These are phyloP conservation scores for Mohoua ochrocephala DNA, from an alignment of 2,113 vertebrate genomes.

Conservation along the genomic window DNA sequence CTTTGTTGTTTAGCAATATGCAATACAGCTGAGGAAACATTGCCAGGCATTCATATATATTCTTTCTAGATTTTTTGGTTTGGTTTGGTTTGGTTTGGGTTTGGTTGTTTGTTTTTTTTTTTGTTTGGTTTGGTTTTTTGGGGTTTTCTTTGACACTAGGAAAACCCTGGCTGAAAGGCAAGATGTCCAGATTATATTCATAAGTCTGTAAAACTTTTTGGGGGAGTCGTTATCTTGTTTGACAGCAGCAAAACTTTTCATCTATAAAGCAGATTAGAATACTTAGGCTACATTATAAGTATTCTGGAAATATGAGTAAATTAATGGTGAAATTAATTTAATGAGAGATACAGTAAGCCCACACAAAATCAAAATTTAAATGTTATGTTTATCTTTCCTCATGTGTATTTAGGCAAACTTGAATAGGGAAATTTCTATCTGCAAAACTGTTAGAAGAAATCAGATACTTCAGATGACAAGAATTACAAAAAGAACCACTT, in stretches of 20 bases:
- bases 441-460: background rate
- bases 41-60: background rate
- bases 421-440: background rate
- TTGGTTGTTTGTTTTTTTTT: too few relatives aligned
- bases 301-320: slow-evolving; percentile 8
- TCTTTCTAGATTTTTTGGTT: background rate
- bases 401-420: background rate
- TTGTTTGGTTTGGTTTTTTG: background rate
- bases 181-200: background rate
- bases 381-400: background rate
- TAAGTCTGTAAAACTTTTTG: background rate
- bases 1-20: background rate
- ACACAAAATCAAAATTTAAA: background rate
- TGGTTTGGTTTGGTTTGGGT: too few relatives aligned
- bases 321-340: background rate
- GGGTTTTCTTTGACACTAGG: background rate
- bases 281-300: background rate
- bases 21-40: background rate
- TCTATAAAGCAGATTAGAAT: background rate
- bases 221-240: background rate
- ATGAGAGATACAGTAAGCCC: background rate
- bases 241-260: background rate
- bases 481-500: background rate
- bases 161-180: background rate
- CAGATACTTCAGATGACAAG: background rate